Conservation (phyloP, 2,888 invertebrate species). For the Ophion ventricosus region DNA sequence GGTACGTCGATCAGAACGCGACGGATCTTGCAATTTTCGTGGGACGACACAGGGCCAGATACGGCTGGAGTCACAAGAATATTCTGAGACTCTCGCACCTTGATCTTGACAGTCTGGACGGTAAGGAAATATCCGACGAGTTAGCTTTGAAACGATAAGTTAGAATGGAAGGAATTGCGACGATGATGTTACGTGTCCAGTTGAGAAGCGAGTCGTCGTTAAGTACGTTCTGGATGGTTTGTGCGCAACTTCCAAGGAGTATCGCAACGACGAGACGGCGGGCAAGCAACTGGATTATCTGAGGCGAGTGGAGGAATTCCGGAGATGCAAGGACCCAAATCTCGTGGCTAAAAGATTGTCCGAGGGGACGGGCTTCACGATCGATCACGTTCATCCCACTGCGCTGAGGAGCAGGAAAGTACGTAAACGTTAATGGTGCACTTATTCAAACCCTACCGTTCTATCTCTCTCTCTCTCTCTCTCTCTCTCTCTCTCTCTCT, state of each 20-base stretch:
- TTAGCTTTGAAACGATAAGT: background rate
- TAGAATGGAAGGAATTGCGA: background rate
- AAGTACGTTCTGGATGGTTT: conserved; percentile 85
- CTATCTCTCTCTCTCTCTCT: too few relatives aligned
- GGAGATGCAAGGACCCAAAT: conserved; percentile 82
- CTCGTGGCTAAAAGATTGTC: conserved; percentile 83
- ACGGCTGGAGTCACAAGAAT: conserved; percentile 90
- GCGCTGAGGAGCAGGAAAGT: conserved; percentile 87
- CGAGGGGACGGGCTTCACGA: conserved; percentile 75
- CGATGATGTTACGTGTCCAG: conserved; percentile 51
- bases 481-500: too few relatives aligned
- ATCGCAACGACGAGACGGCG: conserved; percentile 82
- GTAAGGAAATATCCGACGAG: conserved; percentile 1
- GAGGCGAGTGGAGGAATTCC: conserved; percentile 76
- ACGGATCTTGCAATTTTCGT: conserved; percentile 87
- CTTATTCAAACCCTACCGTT: too few relatives aligned
- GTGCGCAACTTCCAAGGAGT: conserved; percentile 83
- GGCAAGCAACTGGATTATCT: conserved; percentile 78
- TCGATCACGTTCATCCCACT: conserved; percentile 89
- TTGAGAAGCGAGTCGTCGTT: conserved; percentile 75
- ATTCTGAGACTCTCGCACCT: conserved; percentile 87
- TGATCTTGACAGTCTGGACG: conserved; percentile 75
- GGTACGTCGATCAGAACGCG: conserved; percentile 87
- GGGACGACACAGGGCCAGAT: conserved; percentile 86
- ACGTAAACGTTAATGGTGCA: conserved; percentile 70